Conservation (phyloP, 2,113 vertebrate genomes). For the Erinaceus europaeus region DNA sequence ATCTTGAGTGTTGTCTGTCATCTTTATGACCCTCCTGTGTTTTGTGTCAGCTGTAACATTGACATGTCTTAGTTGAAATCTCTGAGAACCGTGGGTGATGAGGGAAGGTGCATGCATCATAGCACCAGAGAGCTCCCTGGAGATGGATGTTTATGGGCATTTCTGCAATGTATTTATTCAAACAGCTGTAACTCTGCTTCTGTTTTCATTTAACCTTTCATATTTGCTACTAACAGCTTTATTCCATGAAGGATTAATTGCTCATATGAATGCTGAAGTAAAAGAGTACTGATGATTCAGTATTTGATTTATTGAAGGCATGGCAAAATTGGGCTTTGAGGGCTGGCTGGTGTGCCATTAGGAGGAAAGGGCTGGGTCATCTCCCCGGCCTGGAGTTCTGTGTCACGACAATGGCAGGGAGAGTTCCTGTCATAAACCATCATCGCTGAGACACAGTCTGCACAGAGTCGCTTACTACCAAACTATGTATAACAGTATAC, state of each 20-base stretch:
- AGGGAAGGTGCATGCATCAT: neutral
- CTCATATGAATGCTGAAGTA: neutral
- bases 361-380: too few species aligned
- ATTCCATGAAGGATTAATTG: neutral
- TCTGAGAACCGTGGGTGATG: neutral
- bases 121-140: neutral
- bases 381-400: too few species aligned
- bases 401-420: too few species aligned
- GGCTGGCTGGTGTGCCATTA: too few species aligned
- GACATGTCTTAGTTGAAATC: neutral
- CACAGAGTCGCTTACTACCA: too few species aligned
- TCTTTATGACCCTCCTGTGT: neutral
- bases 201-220: neutral
- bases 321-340: neutral
- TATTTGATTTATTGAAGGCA: slow-evolving; percentile 2
- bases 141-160: neutral
- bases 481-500: too few species aligned
- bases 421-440: too few species aligned
- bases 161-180: neutral
- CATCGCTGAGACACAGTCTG: too few species aligned
- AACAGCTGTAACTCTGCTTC: neutral
- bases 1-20: neutral
- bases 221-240: neutral
- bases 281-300: neutral
- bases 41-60: neutral